Percentiles rank a stretch among this genome's conserved stretches.
phyloP scores from a whole-genome alignment of 1,140 invertebrate species.

The Drosophila persimilis region DNA sequence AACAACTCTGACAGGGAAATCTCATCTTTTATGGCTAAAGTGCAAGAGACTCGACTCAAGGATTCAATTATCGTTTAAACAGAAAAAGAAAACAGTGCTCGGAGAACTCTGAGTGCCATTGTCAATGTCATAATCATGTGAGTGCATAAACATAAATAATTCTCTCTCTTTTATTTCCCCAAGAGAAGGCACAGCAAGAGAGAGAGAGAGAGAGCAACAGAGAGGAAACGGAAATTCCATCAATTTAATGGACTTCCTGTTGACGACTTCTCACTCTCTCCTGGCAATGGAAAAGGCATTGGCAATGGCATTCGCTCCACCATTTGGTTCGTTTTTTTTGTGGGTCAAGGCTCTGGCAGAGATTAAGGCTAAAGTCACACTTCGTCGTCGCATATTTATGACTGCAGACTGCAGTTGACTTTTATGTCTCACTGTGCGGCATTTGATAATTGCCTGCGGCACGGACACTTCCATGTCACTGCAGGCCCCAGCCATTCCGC shows the following conservation, averaged over 20 bases:
- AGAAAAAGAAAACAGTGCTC: slow-evolving; percentile 3
- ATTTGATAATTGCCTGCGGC: slow-evolving; percentile 51
- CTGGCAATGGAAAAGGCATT: slow-evolving; percentile 13
- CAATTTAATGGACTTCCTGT: slow-evolving; percentile 58
- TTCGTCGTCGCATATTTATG: slow-evolving; percentile 34
- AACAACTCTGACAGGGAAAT: slow-evolving; percentile 12
- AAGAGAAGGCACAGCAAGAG: neutral
- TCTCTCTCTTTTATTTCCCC: slow-evolving; percentile 30
- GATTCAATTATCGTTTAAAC: slow-evolving; percentile 29
- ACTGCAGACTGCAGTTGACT: slow-evolving; percentile 42
- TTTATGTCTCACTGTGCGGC: slow-evolving; percentile 32
- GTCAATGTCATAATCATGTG: slow-evolving; percentile 33
- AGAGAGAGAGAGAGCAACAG: slow-evolving; percentile 1
- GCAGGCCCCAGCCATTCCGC: neutral
- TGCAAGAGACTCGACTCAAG: neutral
- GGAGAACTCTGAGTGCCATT: neutral
- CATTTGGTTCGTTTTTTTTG: slow-evolving; percentile 1
- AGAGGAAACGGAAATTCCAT: slow-evolving; percentile 61
- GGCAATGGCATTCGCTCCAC: slow-evolving; percentile 13
- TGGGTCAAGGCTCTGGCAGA: slow-evolving; percentile 30
- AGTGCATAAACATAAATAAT: slow-evolving; percentile 52
- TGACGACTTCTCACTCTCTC: slow-evolving; percentile 20
- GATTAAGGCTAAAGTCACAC: slow-evolving; percentile 37
- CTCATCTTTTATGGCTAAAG: slow-evolving; percentile 22
- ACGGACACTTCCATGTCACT: slow-evolving; percentile 27